Evolutionary conservation across 2,113 vertebrate genomes (phyloP).

Genomic region (Micronycteris hirsuta): DNA sequence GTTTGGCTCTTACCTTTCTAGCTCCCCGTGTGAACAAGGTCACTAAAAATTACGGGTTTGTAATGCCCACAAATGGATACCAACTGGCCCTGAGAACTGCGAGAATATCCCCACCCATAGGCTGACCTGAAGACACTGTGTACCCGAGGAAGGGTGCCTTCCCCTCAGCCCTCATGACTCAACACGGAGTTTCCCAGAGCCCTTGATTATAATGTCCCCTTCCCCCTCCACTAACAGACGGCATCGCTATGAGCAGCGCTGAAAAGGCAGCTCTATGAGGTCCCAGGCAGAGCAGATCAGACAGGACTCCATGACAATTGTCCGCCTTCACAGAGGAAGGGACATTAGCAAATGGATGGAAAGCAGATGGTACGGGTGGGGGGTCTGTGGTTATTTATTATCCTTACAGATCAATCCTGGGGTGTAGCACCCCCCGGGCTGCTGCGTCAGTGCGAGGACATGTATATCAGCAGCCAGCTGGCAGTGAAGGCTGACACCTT

Average conservation of each 20-base stretch:
- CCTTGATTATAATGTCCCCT: neutral
- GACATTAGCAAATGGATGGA: neutral
- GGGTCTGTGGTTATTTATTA: neutral
- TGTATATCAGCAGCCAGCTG: neutral
- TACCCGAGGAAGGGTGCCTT: neutral
- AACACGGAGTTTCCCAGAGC: neutral
- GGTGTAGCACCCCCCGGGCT: too few species aligned
- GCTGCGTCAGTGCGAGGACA: fast-evolving
- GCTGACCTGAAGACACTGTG: neutral
- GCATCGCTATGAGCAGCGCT: neutral
- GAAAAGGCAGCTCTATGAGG: neutral
- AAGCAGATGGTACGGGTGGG: fast-evolving
- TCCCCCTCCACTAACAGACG: neutral
- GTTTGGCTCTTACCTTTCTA: neutral
- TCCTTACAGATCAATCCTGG: neutral
- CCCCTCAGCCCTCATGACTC: neutral
- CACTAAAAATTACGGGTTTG: neutral
- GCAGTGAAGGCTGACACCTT: neutral
- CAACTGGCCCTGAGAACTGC: neutral
- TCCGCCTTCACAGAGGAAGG: neutral
- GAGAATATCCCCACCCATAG: too few species aligned
- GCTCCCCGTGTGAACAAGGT: neutral
- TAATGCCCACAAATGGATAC: neutral
- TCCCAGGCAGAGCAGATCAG: fast-evolving
- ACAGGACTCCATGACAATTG: neutral